A percentile compares a stretch with the other conserved stretches of the same genome.
Conservation (phyloP, 2,113 vertebrate genomes). For the Riparia riparia region DNA sequence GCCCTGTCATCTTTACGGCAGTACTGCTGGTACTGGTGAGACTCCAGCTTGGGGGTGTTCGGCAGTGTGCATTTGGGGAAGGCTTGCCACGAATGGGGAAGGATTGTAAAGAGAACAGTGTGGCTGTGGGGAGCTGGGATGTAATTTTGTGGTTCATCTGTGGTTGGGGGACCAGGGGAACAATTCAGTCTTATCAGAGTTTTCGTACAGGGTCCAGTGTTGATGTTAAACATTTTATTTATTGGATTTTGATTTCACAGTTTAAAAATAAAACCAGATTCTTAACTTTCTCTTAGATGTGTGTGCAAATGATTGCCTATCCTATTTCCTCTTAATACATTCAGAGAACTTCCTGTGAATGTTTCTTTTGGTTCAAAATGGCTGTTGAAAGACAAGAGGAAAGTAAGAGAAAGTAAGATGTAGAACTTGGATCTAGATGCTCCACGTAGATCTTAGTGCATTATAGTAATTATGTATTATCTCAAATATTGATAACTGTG, state of each 20-base stretch:
- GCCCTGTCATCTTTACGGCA: neutral
- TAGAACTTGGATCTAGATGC: neutral
- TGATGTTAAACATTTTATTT: conserved; percentile 1
- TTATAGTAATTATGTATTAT: neutral
- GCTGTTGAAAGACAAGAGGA: neutral
- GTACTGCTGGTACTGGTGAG: neutral
- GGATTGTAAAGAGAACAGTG: accelerated
- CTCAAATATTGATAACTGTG: neutral
- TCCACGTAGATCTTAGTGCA: neutral
- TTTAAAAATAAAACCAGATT: conserved; percentile 57
- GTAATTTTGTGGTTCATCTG: neutral
- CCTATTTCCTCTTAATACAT: neutral
- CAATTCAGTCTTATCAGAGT: neutral
- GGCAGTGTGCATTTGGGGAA: neutral
- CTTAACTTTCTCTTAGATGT: neutral
- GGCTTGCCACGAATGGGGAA: neutral
- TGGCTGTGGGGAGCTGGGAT: neutral
- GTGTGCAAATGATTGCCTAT: neutral
- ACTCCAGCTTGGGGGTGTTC: neutral
- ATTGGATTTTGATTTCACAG: conserved; percentile 11
- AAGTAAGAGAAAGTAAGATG: neutral
- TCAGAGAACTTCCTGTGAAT: neutral
- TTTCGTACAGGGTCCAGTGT: neutral
- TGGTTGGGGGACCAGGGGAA: neutral
- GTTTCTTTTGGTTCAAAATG: neutral